These are phyloP conservation scores for Notoglanidium macrostoma DNA, from an alignment of 2,797 vertebrate species.

Conservation along the genomic window DNA sequence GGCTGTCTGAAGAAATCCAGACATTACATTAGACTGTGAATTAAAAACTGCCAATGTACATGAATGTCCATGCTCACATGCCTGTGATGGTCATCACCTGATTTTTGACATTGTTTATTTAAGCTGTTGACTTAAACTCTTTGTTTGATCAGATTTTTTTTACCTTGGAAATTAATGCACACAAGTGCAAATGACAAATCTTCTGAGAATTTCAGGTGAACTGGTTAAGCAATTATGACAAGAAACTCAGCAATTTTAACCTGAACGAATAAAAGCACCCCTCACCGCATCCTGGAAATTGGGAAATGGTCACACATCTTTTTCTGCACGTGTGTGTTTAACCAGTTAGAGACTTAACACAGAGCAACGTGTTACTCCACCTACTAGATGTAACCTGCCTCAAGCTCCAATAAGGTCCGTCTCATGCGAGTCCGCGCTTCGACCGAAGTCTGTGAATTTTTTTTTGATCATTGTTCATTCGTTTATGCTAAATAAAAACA, in stretches of 20 bases:
- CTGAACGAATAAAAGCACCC: neutral
- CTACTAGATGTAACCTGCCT: neutral
- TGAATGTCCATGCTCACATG: neutral
- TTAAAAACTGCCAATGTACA: neutral
- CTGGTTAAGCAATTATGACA: neutral
- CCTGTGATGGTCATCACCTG: neutral
- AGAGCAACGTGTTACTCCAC: neutral
- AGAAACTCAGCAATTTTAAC: neutral
- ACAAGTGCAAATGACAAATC: neutral
- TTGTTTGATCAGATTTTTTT: neutral
- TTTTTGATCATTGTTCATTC: neutral
- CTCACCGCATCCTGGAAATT: neutral
- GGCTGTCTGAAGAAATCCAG: slow-evolving; percentile 64
- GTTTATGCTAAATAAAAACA: neutral
- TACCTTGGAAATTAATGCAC: neutral
- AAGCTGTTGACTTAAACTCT: neutral
- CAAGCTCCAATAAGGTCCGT: neutral
- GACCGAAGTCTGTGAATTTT: neutral
- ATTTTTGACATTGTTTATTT: neutral
- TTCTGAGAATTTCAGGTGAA: neutral
- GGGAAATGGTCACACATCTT: neutral
- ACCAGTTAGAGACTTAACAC: too few species aligned
- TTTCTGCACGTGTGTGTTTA: too few species aligned
- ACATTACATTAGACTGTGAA: neutral
- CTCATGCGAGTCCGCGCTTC: neutral